Evolutionary conservation across 2,113 vertebrate genomes (phyloP), one percentile per base, ranked within the genome.

Genomic region (Oreochromis spilurus): DNA sequence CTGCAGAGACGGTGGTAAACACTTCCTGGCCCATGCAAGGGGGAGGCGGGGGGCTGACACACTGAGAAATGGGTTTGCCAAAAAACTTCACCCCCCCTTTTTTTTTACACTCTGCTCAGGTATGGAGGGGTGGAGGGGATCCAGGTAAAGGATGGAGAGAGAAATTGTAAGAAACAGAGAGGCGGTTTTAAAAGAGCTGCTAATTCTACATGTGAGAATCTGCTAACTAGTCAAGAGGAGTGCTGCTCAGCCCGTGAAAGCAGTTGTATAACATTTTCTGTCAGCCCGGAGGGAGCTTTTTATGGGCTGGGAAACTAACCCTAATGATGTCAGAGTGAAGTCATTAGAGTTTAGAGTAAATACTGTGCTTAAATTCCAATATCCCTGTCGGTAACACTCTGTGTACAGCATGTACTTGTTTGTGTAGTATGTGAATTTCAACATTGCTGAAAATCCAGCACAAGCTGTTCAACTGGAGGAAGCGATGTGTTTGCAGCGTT

Each of bases 11-110:
- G 26, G 24, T 36, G 16, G 21, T 57, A 87, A 92, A 92, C 85
- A 91, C 85, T 82, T 90, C 87, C 85, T 82, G 79, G 60, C 43
- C 45, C 86, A 40, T 81, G 62, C 9, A 83, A 60, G 13, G 17
- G 10, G 34, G 34, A 36, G 31, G 31, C 58, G 19, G 19, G 19
- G 29, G 26, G 82, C 57, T 77, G 83, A 85, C 81, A 88, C 57
- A 83, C n/a, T 65, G 60, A 11, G 21, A 62, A 19, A 34, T 21
- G 29, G 43, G 54, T 81, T 84, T 81, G 54, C 31, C 57, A 65
- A 78, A 81, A 72, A 36, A 36, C 31, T 21, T 83, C 82, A 40
- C 53, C 31, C 43, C 80, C 70, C 52, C 19, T 29, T 48, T 75
- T 75, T 11, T 72, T 82, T 65, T 24, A 57, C 67, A 31, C 31